These are phyloP conservation scores for Corvus moneduloides DNA, from an alignment of 2,113 vertebrate genomes.

Conservation along the genomic window DNA sequence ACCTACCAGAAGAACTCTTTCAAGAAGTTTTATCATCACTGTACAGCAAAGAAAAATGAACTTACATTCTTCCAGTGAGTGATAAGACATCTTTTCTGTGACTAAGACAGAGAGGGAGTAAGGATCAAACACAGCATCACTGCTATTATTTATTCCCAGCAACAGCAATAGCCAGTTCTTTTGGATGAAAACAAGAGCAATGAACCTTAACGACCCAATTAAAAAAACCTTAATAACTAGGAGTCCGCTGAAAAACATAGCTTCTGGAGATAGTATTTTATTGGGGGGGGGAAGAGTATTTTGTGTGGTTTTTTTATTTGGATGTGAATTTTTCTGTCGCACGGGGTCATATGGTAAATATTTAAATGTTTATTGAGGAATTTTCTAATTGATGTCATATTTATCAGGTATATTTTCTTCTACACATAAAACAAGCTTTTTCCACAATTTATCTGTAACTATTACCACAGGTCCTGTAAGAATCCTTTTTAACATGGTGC, in stretches of 20 bases:
- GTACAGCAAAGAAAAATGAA: background rate
- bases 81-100: background rate
- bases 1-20: background rate
- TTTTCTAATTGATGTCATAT: background rate
- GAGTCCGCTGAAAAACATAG: background rate
- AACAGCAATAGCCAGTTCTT: background rate
- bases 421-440: background rate
- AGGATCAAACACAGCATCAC: background rate
- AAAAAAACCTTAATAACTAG: background rate
- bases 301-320: background rate
- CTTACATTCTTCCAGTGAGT: background rate
- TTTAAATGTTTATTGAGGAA: background rate
- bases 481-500: background rate
- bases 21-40: background rate
- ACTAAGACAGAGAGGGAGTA: background rate
- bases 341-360: background rate
- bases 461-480: background rate
- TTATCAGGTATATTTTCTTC: background rate
- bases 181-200: background rate
- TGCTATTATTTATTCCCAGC: background rate
- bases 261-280: background rate
- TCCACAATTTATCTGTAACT: background rate
- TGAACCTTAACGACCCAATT: background rate
- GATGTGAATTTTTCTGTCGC: background rate
- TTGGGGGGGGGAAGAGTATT: background rate